Base-by-base conservation (phyloP, 1,140 invertebrate genomes). In the Pseudomyrmex dendroicus region DNA sequence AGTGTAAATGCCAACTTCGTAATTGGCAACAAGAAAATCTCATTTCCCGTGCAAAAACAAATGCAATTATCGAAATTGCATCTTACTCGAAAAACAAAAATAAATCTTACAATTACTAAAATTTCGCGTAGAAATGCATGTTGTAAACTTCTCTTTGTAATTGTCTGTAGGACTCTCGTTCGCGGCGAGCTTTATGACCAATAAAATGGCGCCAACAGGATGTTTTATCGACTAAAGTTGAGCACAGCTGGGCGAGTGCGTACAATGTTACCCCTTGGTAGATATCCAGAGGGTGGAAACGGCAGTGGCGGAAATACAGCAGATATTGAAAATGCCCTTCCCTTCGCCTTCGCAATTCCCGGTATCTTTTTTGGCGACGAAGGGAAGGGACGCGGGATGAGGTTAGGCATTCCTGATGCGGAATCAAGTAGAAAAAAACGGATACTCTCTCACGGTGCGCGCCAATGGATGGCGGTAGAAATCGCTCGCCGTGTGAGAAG, bases 321-420 rank as follows among this genome's bases (percentile, higher is more conserved):
- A 91, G 91, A 92, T 93, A 92, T 92, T 92, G 92, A 92, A 92
- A 92, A 91, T 89, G 89, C 74, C 83, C 76, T 84, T 72, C 84
- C 86, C 82, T 85, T 50, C 86, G 89, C 87, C 90, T 90, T 90
- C 83, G 86, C 90, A 88, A 91, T 91, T 89, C 88, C 63, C 63
- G 64, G 83, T 87, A 82, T 84, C 74, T 59, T 87, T 78, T 83
- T 80, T 44, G 76, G 44, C 61, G 48, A 48, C 17, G 70, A 2
- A 46, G 67, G 22, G 15, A 56, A 46, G 25, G 44, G 70, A 17
- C 35, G 35, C 35, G n/a, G 12, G 50, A n/a, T 35, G 76, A 54
- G 76, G 48, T 72, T 84, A 64, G 83, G 59, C 76, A 84, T 84
- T 46, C n/a, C 3, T 59, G 59, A 84, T 84, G 56, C 20, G 44